A percentile compares a stretch with the other conserved stretches of the same genome.
phyloP scores from a whole-genome alignment of 2,888 invertebrate species.

The Synergus gifuensis region DNA sequence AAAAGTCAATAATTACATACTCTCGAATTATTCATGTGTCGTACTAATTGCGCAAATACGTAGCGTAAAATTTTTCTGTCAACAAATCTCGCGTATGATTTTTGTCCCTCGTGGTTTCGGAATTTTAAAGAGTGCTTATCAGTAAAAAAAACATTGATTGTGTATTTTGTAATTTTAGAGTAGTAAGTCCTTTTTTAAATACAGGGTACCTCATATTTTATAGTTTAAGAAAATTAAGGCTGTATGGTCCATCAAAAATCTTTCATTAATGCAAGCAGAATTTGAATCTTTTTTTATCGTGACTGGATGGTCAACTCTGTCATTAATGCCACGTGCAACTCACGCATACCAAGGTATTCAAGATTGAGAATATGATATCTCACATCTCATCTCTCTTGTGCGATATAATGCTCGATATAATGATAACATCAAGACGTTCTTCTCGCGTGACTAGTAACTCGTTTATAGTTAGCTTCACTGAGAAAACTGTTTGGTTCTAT shows the following conservation, averaged over 20 bases:
- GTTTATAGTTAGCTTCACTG: too few species aligned
- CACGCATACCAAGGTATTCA: constrained; percentile 56
- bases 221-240: too few species aligned
- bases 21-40: background rate
- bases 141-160: too few species aligned
- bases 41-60: background rate
- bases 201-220: too few species aligned
- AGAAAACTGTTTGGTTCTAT: too few species aligned
- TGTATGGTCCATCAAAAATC: too few species aligned
- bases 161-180: too few species aligned
- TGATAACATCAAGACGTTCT: background rate
- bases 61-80: background rate
- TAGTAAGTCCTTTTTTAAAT: too few species aligned
- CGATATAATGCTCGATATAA: constrained; percentile 13
- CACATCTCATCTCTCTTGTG: constrained; percentile 43
- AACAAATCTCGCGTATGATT: background rate
- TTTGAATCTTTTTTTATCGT: background rate
- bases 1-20: constrained; percentile 4
- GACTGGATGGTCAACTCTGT: background rate
- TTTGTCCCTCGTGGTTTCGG: too few species aligned
- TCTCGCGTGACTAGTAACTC: background rate
- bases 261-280: background rate
- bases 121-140: too few species aligned
- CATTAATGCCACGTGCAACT: constrained; percentile 53
- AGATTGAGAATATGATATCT: constrained; percentile 59